Percentiles rank a stretch among this genome's conserved stretches.
phyloP scores from a whole-genome alignment of 2,888 invertebrate genomes.

The Drosophila borealis region DNA sequence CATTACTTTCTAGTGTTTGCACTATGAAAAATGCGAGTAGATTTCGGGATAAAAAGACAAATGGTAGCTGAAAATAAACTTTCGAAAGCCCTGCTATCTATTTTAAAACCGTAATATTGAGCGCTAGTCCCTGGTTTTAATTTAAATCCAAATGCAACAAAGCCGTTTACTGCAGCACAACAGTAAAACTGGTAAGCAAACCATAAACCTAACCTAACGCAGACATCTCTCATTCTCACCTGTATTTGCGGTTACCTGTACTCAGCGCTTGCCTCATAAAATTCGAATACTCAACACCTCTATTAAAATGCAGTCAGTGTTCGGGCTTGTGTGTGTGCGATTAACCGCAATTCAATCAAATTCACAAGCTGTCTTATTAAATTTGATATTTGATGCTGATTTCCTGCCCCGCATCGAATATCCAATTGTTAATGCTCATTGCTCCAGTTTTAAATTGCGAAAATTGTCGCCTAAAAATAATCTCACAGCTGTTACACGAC shows the following conservation, averaged over 20 bases:
- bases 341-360: conserved; percentile 55
- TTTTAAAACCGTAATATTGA: background rate
- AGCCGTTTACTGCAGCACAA: background rate
- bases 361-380: conserved; percentile 43
- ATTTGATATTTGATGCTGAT: conserved; percentile 55
- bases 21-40: conserved; percentile 71
- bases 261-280: conserved; percentile 20
- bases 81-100: conserved; percentile 33
- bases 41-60: conserved; percentile 52
- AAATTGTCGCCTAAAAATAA: conserved; percentile 14
- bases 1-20: conserved; percentile 67
- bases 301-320: conserved; percentile 13
- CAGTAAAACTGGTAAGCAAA: conserved; percentile 31
- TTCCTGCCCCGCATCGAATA: conserved; percentile 70
- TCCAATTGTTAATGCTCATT: conserved; percentile 34
- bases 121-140: conserved; percentile 15
- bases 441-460: conserved; percentile 19
- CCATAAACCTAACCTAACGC: conserved; percentile 17
- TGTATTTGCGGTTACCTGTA: conserved; percentile 44
- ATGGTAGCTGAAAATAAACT: conserved; percentile 20
- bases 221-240: conserved; percentile 18
- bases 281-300: conserved; percentile 28
- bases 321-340: background rate
- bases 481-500: conserved; percentile 9
- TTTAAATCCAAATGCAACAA: conserved; percentile 6